Percentiles rank a stretch among this genome's conserved stretches.
Conservation (phyloP, 2,888 invertebrate genomes). For the Argyresthia goedartella region DNA sequence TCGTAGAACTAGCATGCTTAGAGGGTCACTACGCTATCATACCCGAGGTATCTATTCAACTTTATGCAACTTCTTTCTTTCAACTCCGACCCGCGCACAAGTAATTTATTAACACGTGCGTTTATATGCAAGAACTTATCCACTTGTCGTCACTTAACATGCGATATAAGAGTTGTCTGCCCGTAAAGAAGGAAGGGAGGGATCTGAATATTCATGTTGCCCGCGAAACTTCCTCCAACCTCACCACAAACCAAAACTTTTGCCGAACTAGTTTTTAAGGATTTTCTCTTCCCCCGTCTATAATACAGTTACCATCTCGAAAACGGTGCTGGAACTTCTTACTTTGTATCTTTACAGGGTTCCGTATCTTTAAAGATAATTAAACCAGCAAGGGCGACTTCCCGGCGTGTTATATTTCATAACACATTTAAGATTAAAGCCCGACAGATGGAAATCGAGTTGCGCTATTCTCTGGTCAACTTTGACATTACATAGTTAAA, state of each 20-base stretch:
- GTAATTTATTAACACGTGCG: neutral
- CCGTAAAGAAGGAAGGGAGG: slow-evolving; percentile 37
- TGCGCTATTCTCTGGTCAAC: no score
- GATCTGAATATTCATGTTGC: slow-evolving; percentile 52
- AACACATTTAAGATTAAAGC: no score
- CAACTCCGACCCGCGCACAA: neutral
- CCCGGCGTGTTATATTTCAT: no score
- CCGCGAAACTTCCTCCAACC: slow-evolving; percentile 33
- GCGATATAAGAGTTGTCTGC: slow-evolving; percentile 36
- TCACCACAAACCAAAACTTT: slow-evolving; percentile 9
- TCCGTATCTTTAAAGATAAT: no score
- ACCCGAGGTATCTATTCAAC: neutral
- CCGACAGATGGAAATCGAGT: no score
- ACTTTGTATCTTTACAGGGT: no score
- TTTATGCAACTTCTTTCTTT: neutral
- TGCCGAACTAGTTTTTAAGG: slow-evolving; percentile 4
- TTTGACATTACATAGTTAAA: no score
- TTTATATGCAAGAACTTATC: slow-evolving; percentile 3
- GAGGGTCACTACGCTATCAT: neutral
- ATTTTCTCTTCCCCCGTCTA: neutral
- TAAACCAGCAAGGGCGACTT: no score
- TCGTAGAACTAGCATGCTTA: neutral
- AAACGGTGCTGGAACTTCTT: neutral
- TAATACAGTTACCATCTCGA: neutral
- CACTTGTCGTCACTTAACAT: slow-evolving; percentile 26